These are phyloP conservation scores for Poecilobothrus nobilitatus DNA, from an alignment of 2,888 invertebrate species.

Conservation along the genomic window DNA sequence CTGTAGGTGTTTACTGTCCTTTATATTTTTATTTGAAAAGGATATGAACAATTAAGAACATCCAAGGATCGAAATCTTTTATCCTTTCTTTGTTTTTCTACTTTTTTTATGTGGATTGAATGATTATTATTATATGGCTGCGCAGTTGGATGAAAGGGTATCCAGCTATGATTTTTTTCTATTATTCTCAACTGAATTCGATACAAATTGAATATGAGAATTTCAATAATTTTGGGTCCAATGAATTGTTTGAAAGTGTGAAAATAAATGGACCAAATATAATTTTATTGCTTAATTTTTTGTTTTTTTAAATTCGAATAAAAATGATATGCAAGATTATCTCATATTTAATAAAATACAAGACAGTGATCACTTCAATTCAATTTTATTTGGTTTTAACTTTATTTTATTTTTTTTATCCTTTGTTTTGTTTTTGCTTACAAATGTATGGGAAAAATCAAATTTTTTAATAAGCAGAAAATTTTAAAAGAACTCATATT, in stretches of 20 bases:
- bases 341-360: neutral
- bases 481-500: too few species aligned
- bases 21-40: neutral
- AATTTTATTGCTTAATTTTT: slow-evolving; percentile 46
- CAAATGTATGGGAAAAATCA: too few species aligned
- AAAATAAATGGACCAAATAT: slow-evolving; percentile 42
- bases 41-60: neutral
- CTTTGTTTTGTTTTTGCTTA: too few species aligned
- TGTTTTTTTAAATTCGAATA: slow-evolving; percentile 18
- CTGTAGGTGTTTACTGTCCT: slow-evolving; percentile 2
- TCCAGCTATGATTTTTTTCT: neutral
- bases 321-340: neutral
- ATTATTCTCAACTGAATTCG: neutral
- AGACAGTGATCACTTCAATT: neutral
- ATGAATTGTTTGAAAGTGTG: slow-evolving; percentile 22
- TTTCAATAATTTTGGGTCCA: too few species aligned
- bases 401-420: too few species aligned
- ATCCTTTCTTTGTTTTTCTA: slow-evolving; percentile 3
- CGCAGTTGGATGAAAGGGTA: neutral
- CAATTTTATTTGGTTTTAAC: neutral
- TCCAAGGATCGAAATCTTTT: neutral
- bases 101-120: neutral
- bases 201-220: too few species aligned
- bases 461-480: too few species aligned
- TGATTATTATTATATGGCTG: neutral